Percentiles rank a stretch among this genome's conserved stretches.
Conservation (phyloP, 2,113 vertebrate species). For the Eclectus roratus region DNA sequence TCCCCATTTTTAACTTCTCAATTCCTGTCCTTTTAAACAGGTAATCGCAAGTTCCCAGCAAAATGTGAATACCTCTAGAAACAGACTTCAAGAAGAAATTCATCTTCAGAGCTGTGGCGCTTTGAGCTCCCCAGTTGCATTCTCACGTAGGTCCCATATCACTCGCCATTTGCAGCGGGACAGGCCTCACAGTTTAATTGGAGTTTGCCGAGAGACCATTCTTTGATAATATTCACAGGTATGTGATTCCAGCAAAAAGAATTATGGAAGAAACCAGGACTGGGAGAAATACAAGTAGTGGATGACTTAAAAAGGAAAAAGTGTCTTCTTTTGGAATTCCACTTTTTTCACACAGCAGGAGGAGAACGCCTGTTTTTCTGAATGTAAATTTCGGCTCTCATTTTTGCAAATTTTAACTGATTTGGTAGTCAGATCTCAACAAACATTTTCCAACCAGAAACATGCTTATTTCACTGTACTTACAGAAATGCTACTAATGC, state of each 20-base stretch:
- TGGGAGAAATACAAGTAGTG: not conserved
- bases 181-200: slow-evolving; percentile 70
- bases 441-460: slow-evolving; percentile 1
- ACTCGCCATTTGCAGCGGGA: slow-evolving; percentile 39
- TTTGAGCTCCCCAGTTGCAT: slow-evolving; percentile 80
- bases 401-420: slow-evolving; percentile 43
- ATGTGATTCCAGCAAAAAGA: not conserved
- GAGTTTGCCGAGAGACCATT: slow-evolving; percentile 81
- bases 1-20: not conserved
- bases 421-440: not conserved
- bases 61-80: slow-evolving; percentile 69
- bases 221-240: slow-evolving; percentile 65
- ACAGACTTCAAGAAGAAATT: slow-evolving; percentile 78
- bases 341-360: slow-evolving; percentile 18
- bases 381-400: slow-evolving; percentile 61
- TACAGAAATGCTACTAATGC: slow-evolving; percentile 43
- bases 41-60: slow-evolving; percentile 82
- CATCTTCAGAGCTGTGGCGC: slow-evolving; percentile 92
- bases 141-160: slow-evolving; percentile 49
- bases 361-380: slow-evolving; percentile 19
- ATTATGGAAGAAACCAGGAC: not conserved
- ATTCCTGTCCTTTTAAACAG: not conserved
- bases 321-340: slow-evolving; percentile 12
- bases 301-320: not conserved
- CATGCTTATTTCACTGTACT: not conserved